Percentiles rank a stretch among this genome's conserved stretches.
These are phyloP conservation scores for Drosophila bocqueti DNA, from an alignment of 1,140 invertebrate genomes.

Conservation along the genomic window DNA sequence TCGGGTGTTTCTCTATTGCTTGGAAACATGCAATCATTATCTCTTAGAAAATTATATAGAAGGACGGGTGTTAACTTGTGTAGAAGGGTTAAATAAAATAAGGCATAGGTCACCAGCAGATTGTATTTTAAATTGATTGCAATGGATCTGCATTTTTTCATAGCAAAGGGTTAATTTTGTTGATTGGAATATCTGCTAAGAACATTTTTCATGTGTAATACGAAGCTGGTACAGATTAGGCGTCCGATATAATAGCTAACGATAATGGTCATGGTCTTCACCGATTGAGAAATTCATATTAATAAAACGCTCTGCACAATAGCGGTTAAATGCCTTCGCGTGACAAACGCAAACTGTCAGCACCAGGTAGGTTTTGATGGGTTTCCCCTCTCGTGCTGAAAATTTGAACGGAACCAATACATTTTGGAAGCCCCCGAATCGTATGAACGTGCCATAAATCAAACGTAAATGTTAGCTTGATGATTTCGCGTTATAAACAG, in stretches of 20 bases:
- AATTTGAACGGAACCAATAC: constrained; percentile 80
- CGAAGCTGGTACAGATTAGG: background rate
- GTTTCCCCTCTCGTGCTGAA: constrained; percentile 9
- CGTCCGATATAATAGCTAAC: constrained; percentile 28
- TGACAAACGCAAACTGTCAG: constrained; percentile 80
- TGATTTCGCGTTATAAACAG: constrained; percentile 83
- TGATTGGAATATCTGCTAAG: background rate
- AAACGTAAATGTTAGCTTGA: constrained; percentile 74
- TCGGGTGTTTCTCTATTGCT: constrained; percentile 20
- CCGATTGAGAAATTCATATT: constrained; percentile 58
- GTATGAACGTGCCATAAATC: constrained; percentile 72
- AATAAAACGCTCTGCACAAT: constrained; percentile 59
- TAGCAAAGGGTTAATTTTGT: background rate
- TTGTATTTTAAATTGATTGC: background rate
- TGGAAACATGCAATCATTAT: constrained; percentile 56
- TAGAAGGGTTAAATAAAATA: constrained; percentile 1
- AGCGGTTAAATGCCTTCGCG: constrained; percentile 68
- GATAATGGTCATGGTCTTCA: constrained; percentile 31
- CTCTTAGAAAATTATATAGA: background rate
- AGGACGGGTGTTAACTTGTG: background rate
- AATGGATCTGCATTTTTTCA: background rate
- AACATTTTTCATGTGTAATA: background rate
- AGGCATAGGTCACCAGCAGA: background rate
- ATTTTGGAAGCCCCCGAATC: constrained; percentile 49
- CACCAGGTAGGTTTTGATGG: constrained; percentile 17